These are phyloP conservation scores for Sinocyclocheilus rhinocerous DNA, from an alignment of 2,113 vertebrate species.

Conservation along the genomic window DNA sequence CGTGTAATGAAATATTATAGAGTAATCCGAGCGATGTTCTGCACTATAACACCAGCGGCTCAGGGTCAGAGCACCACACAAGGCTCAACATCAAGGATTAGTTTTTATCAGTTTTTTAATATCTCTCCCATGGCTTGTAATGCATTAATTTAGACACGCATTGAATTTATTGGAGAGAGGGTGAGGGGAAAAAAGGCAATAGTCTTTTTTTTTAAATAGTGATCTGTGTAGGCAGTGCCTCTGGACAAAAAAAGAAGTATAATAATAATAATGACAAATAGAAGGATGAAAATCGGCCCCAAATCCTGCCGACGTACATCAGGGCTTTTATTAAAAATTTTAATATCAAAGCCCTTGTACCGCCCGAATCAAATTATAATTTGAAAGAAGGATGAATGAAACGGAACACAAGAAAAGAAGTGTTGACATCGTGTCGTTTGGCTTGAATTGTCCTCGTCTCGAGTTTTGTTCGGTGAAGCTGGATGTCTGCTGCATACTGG, in stretches of 20 bases:
- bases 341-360: conserved; percentile 56
- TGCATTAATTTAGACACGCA: conserved; percentile 77
- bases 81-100: conserved; percentile 67
- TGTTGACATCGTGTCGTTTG: conserved; percentile 26
- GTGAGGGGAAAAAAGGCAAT: conserved; percentile 24
- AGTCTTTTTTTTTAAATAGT: conserved; percentile 54
- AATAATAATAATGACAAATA: conserved; percentile 63
- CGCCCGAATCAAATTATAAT: conserved; percentile 49
- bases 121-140: conserved; percentile 72
- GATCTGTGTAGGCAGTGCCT: conserved; percentile 48
- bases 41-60: conserved; percentile 77
- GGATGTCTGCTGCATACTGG: background rate
- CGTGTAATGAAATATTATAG: conserved; percentile 80
- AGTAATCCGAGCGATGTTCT: conserved; percentile 74
- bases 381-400: conserved; percentile 25
- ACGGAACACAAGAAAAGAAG: conserved; percentile 26
- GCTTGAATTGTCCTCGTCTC: conserved; percentile 2
- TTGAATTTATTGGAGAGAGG: conserved; percentile 70
- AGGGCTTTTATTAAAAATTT: conserved; percentile 59
- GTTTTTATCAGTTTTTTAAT: conserved; percentile 78
- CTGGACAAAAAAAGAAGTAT: conserved; percentile 46
- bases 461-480: conserved; percentile 50
- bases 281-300: conserved; percentile 55
- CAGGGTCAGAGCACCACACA: conserved; percentile 65
- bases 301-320: conserved; percentile 49